A percentile compares a stretch with the other conserved stretches of the same genome.
These are phyloP conservation scores for Netelia fuscicornis DNA, from an alignment of 2,888 invertebrate species.

Conservation along the genomic window DNA sequence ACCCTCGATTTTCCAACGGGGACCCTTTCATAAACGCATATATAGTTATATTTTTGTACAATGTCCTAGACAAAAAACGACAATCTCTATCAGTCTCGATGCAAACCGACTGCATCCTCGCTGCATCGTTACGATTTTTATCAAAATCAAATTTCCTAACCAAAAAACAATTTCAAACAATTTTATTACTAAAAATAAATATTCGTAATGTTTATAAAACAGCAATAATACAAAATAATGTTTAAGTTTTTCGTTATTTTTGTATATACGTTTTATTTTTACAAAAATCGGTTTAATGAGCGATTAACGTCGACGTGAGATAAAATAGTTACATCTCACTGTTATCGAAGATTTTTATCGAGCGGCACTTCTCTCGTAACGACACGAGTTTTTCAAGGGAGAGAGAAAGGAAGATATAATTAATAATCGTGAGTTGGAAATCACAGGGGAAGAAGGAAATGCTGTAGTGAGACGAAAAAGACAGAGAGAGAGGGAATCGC, in stretches of 20 bases:
- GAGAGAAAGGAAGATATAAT: constrained; percentile 26
- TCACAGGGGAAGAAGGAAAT: constrained; percentile 42
- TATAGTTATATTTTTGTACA: constrained; percentile 1
- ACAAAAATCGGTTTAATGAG: constrained; percentile 4
- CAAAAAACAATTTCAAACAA: neutral
- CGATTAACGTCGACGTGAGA: neutral
- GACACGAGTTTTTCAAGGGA: constrained; percentile 32
- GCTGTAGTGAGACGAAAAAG: constrained; percentile 42
- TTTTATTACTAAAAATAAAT: neutral
- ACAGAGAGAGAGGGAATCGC: constrained; percentile 53
- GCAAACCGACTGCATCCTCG: neutral
- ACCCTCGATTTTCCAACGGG: constrained; percentile 70
- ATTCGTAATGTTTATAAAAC: neutral
- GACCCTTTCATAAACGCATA: constrained; percentile 73
- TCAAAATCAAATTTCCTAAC: no score
- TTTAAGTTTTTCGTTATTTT: neutral
- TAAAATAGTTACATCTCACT: constrained; percentile 33
- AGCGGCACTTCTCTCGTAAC: constrained; percentile 20
- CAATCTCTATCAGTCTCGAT: constrained; percentile 16
- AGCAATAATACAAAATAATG: neutral
- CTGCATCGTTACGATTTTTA: constrained; percentile 16
- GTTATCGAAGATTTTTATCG: constrained; percentile 51
- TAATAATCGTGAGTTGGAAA: constrained; percentile 57
- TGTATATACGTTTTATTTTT: neutral
- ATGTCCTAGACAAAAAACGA: neutral